These are phyloP conservation scores for Apaloderma vittatum DNA, from an alignment of 2,113 vertebrate species.

Conservation along the genomic window DNA sequence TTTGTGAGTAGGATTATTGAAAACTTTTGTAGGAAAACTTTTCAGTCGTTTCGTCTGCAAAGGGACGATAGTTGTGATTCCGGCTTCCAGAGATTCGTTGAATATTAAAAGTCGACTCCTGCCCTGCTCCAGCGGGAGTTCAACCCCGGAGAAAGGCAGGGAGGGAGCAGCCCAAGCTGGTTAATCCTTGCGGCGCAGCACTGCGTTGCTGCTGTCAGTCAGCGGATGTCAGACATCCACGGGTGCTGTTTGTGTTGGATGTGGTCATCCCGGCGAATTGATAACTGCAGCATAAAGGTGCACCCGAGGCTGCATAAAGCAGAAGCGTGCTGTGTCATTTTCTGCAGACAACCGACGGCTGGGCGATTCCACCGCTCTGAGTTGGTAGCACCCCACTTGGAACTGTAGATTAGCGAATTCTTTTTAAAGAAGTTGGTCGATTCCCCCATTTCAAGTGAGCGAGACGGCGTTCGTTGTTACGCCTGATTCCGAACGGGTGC, in stretches of 20 bases:
- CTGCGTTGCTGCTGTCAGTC: not conserved
- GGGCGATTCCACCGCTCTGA: not conserved
- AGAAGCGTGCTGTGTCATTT: slow-evolving; percentile 53
- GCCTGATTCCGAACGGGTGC: slow-evolving; percentile 59
- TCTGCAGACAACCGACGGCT: slow-evolving; percentile 21
- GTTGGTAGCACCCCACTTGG: slow-evolving; percentile 14
- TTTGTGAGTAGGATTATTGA: slow-evolving; percentile 33
- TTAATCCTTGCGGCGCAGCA: not conserved
- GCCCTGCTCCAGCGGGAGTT: not conserved
- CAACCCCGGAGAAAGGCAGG: not conserved
- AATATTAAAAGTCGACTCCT: not conserved
- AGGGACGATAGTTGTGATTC: not conserved
- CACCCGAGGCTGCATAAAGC: not conserved
- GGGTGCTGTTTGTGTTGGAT: slow-evolving; percentile 8
- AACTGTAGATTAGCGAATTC: slow-evolving; percentile 42
- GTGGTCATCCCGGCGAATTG: not conserved
- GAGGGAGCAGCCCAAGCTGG: not conserved
- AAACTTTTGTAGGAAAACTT: slow-evolving; percentile 41
- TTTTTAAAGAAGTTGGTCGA: slow-evolving; percentile 61
- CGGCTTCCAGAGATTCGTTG: not conserved
- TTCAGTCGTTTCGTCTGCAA: not conserved
- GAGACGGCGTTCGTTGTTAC: slow-evolving; percentile 48
- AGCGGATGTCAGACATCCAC: slow-evolving; percentile 20
- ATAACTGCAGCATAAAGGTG: slow-evolving; percentile 8
- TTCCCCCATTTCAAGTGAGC: slow-evolving; percentile 63